Evolutionary conservation across 2,888 invertebrate species (phyloP).

Genomic region (Eugnorisma glareosa): DNA sequence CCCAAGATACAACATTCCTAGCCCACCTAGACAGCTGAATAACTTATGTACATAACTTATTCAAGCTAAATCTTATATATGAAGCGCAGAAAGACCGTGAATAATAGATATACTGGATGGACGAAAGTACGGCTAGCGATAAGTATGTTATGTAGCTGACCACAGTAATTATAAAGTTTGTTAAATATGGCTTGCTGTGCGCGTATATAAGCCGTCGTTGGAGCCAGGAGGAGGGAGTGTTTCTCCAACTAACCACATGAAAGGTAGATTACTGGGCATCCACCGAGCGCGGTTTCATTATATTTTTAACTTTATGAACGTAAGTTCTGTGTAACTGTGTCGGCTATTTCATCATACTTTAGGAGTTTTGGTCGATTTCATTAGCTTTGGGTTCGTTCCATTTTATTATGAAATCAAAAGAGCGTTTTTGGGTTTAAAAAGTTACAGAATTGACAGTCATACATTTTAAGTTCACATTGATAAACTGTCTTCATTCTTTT

Average conservation of each 20-base stretch:
- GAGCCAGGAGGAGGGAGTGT: not conserved
- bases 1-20: slow-evolving; percentile 25
- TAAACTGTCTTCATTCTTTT: not conserved
- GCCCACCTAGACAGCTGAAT: slow-evolving; percentile 39
- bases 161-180: slow-evolving; percentile 63
- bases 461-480: not conserved
- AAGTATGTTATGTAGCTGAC: slow-evolving; percentile 49
- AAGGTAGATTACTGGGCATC: slow-evolving; percentile 64
- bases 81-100: slow-evolving; percentile 33
- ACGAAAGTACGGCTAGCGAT: slow-evolving; percentile 22
- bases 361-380: slow-evolving; percentile 40
- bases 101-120: slow-evolving; percentile 44
- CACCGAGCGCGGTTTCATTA: slow-evolving; percentile 66
- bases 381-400: slow-evolving; percentile 29
- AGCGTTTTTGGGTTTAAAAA: not conserved
- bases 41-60: slow-evolving; percentile 44
- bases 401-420: slow-evolving; percentile 30
- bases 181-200: slow-evolving; percentile 53
- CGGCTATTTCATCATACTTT: slow-evolving; percentile 60
- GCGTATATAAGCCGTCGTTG: slow-evolving; percentile 46
- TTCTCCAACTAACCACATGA: slow-evolving; percentile 67
- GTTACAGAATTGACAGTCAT: not conserved
- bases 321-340: slow-evolving; percentile 63
- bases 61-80: slow-evolving; percentile 43
- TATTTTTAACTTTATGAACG: slow-evolving; percentile 70